Conservation (phyloP, 2,113 vertebrate species). For the Aptenodytes forsteri region DNA sequence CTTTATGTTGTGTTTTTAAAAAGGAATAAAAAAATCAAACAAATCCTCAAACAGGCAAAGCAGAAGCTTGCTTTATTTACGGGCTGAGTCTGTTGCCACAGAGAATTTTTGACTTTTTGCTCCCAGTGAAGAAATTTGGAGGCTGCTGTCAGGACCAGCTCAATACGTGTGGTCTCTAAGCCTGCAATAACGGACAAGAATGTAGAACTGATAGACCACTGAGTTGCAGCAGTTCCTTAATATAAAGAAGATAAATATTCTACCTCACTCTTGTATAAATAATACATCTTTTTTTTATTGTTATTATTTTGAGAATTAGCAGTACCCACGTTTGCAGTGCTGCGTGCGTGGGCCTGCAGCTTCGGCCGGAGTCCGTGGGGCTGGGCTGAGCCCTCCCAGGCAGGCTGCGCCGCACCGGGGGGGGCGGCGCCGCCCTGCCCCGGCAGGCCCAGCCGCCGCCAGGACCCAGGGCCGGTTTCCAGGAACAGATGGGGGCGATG, state of each 20-base stretch:
- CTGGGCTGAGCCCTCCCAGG: background rate
- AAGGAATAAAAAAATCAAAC: background rate
- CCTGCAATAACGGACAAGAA: background rate
- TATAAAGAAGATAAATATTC: background rate
- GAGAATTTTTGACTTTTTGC: background rate
- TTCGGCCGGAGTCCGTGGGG: background rate
- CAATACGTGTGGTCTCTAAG: rapidly evolving
- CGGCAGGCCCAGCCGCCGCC: rapidly evolving
- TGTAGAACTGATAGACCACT: rapidly evolving
- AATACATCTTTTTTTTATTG: too few species aligned
- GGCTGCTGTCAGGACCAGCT: background rate
- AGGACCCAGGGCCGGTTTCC: rapidly evolving
- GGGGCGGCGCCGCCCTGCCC: too few species aligned
- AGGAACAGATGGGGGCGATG: background rate
- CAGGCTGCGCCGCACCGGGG: too few species aligned
- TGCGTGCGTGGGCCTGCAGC: rapidly evolving
- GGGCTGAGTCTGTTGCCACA: rapidly evolving
- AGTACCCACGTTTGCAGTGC: rapidly evolving
- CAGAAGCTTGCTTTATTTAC: background rate
- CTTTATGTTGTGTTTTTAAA: background rate
- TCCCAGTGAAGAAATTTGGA: rapidly evolving
- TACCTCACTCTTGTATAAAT: background rate
- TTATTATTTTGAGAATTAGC: background rate
- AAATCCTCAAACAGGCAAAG: background rate
- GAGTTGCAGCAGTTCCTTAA: background rate